phyloP scores from a whole-genome alignment of 2,113 vertebrate species.

The Oxygymnocypris stewartii region DNA sequence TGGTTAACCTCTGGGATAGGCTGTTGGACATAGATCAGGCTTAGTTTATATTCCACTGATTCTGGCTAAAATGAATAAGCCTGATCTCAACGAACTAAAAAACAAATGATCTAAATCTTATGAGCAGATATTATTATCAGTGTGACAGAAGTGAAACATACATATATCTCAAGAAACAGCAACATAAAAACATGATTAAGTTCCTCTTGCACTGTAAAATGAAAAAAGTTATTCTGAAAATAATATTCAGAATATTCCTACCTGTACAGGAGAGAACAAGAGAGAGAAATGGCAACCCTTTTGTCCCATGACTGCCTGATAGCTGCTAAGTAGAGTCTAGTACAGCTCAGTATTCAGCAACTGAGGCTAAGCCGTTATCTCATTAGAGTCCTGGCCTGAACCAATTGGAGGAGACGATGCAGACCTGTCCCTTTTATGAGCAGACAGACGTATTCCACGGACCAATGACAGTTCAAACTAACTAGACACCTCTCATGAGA shows the following conservation, averaged over 20 bases:
- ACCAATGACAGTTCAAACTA: slow-evolving; percentile 18
- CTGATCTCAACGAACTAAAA: not conserved
- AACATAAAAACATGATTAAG: not conserved
- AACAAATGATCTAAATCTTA: not conserved
- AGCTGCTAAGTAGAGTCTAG: slow-evolving; percentile 40
- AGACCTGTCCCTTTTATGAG: slow-evolving; percentile 13
- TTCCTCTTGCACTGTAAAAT: not conserved
- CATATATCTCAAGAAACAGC: slow-evolving; percentile 64
- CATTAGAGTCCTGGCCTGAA: slow-evolving; percentile 68
- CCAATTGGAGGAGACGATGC: slow-evolving; percentile 38
- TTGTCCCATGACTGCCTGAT: slow-evolving; percentile 72
- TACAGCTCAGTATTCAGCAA: slow-evolving; percentile 49
- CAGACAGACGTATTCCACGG: not conserved
- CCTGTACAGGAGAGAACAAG: slow-evolving; percentile 71
- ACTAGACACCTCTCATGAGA: not conserved
- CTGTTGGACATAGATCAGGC: not conserved
- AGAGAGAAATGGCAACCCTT: slow-evolving; percentile 76
- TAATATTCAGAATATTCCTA: not conserved
- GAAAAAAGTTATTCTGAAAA: not conserved
- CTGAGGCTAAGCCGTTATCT: slow-evolving; percentile 62
- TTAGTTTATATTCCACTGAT: not conserved
- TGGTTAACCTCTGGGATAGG: not conserved
- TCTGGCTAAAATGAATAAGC: not conserved
- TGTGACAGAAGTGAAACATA: not conserved
- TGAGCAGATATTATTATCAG: not conserved